Conservation (phyloP, 1,140 invertebrate genomes). For the Drosophila suzukii region DNA sequence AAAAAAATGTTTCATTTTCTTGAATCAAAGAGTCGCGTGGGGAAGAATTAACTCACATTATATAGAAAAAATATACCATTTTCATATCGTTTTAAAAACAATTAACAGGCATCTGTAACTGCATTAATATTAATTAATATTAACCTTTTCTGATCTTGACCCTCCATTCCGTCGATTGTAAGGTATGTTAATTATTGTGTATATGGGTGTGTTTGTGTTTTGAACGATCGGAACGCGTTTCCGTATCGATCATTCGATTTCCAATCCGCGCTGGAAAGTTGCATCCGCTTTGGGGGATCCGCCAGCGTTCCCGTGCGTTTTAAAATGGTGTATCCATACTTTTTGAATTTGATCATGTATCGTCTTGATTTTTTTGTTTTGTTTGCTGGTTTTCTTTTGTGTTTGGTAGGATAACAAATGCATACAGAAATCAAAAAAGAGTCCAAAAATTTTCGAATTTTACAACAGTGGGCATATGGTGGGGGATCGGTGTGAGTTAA, state of each 20-base stretch:
- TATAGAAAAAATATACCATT: slow-evolving; percentile 50
- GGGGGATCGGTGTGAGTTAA: slow-evolving; percentile 21
- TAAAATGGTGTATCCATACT: slow-evolving; percentile 11
- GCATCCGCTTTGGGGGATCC: slow-evolving; percentile 18
- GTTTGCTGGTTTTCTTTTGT: neutral
- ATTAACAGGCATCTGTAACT: slow-evolving; percentile 42
- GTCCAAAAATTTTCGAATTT: slow-evolving; percentile 23
- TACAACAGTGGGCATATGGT: slow-evolving; percentile 28
- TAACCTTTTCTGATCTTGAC: slow-evolving; percentile 9
- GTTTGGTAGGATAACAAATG: slow-evolving; percentile 34
- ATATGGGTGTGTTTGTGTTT: slow-evolving; percentile 7
- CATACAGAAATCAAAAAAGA: slow-evolving; percentile 41
- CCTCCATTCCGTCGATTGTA: neutral
- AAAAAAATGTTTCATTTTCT: slow-evolving; percentile 11
- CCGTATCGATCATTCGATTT: slow-evolving; percentile 6
- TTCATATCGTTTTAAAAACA: slow-evolving; percentile 44
- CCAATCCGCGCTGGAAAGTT: slow-evolving; percentile 15
- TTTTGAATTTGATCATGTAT: slow-evolving; percentile 13
- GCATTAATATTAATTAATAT: slow-evolving; percentile 36
- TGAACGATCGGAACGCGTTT: slow-evolving; percentile 4
- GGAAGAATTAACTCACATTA: slow-evolving; percentile 41
- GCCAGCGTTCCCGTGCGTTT: slow-evolving; percentile 22
- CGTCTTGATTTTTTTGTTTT: neutral
- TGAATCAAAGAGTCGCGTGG: slow-evolving; percentile 16
- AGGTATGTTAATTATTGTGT: neutral